Conservation (phyloP, 2,888 invertebrate genomes). For the Bembecia ichneumoniformis region DNA sequence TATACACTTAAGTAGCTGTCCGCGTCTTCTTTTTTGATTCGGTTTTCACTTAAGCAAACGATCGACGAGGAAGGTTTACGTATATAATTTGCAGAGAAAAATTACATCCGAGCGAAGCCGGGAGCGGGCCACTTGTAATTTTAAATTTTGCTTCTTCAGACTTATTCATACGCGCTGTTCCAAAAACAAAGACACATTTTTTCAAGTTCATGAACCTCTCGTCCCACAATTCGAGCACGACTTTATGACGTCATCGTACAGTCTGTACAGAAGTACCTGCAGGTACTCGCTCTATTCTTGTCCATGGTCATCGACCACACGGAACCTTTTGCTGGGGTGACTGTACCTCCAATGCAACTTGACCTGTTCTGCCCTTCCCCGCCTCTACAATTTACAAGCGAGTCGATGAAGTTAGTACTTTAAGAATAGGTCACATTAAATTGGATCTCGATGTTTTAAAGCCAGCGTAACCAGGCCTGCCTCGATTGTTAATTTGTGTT, state of each 20-base stretch:
- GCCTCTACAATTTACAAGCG: slow-evolving; percentile 10
- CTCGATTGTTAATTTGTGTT: slow-evolving; percentile 9
- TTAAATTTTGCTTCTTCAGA: background rate
- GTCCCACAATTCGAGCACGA: background rate
- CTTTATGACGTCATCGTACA: slow-evolving; percentile 42
- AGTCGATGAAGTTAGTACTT: slow-evolving; percentile 17
- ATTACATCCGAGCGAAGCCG: too few relatives aligned
- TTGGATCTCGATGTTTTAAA: background rate
- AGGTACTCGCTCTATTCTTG: slow-evolving; percentile 41
- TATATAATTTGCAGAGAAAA: too few relatives aligned
- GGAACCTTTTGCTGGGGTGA: slow-evolving; percentile 66
- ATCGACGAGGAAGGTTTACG: too few relatives aligned
- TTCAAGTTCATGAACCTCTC: background rate
- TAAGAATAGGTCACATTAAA: background rate
- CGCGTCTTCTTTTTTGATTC: too few relatives aligned
- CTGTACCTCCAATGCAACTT: slow-evolving; percentile 46
- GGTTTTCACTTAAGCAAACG: too few relatives aligned
- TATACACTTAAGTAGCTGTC: too few relatives aligned
- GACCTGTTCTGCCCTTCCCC: slow-evolving; percentile 21
- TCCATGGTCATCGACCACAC: slow-evolving; percentile 66
- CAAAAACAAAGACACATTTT: background rate
- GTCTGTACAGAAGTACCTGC: background rate
- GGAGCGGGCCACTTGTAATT: too few relatives aligned
- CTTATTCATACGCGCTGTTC: background rate
- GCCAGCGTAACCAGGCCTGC: background rate